A percentile compares a stretch with the other conserved stretches of the same genome.
Evolutionary conservation across 2,113 vertebrate genomes (phyloP).

Genomic region (Apus apus): DNA sequence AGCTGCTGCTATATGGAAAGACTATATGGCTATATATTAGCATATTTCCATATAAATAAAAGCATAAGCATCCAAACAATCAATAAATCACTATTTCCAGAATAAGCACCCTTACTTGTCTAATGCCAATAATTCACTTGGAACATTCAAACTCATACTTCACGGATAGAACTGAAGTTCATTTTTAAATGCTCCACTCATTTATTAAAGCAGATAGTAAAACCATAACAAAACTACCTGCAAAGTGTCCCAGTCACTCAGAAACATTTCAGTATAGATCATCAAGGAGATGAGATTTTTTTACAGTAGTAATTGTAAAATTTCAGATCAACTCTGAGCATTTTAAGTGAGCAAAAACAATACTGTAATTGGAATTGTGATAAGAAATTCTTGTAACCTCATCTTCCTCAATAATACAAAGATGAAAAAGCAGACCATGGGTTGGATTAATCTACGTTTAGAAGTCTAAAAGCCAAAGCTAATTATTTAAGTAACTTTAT

Average conservation of each 20-base stretch:
- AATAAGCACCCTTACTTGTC: not conserved
- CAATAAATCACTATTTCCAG: not conserved
- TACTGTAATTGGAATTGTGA: rapidly evolving
- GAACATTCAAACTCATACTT: not conserved
- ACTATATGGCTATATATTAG: not conserved
- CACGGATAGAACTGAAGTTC: not conserved
- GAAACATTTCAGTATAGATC: not conserved
- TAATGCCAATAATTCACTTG: not conserved
- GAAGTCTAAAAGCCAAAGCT: not conserved
- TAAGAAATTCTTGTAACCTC: not conserved
- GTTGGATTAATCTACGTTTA: not conserved
- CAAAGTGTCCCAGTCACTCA: not conserved
- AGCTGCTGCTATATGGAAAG: not conserved
- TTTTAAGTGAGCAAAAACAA: not conserved
- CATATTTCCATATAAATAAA: conserved; percentile 2
- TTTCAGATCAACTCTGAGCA: not conserved
- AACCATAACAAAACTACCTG: conserved; percentile 16
- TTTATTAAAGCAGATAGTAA: conserved; percentile 29
- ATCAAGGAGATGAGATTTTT: not conserved
- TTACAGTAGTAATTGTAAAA: not conserved
- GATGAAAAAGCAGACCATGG: not conserved
- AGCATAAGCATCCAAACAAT: not conserved
- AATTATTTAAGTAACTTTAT: not conserved
- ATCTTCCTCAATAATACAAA: not conserved
- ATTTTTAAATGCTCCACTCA: not conserved